These are phyloP conservation scores for Chaenogobius annularis DNA, from an alignment of 2,113 vertebrate genomes.

Conservation along the genomic window DNA sequence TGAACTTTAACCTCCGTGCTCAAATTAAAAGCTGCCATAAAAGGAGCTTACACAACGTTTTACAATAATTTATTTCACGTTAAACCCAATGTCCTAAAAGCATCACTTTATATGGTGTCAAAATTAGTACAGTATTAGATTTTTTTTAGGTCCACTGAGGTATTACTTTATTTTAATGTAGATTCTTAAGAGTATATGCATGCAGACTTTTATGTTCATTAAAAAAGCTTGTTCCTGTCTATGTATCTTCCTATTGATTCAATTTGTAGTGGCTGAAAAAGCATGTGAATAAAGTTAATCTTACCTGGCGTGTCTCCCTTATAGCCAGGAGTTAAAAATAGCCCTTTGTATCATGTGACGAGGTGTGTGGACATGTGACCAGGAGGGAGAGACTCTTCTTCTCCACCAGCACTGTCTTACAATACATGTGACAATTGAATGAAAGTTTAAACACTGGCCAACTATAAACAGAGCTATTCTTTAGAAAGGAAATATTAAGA, in stretches of 20 bases:
- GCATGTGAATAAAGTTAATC: constrained; percentile 36
- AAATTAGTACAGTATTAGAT: neutral
- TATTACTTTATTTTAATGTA: too few species aligned
- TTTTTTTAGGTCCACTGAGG: too few species aligned
- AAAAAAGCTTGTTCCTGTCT: too few species aligned
- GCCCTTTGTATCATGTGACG: neutral
- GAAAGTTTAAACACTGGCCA: neutral
- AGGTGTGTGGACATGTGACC: constrained; percentile 14
- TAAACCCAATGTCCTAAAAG: neutral
- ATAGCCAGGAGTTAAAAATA: constrained; percentile 27
- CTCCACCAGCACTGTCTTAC: neutral
- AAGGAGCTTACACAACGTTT: constrained; percentile 1
- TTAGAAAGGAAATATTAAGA: neutral
- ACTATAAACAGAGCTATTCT: neutral
- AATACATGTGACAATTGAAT: neutral
- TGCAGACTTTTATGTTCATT: too few species aligned
- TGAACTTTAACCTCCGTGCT: constrained; percentile 30
- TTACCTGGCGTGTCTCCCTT: constrained; percentile 16
- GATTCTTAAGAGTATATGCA: too few species aligned
- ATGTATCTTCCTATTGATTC: neutral
- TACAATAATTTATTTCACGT: neutral
- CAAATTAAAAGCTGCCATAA: neutral
- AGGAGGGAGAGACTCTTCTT: neutral
- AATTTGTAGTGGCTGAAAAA: constrained; percentile 10
- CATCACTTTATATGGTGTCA: neutral